Evolutionary conservation across 2,888 invertebrate genomes (phyloP), one percentile per base, ranked within the genome.

Genomic region (Frankliniella fusca): DNA sequence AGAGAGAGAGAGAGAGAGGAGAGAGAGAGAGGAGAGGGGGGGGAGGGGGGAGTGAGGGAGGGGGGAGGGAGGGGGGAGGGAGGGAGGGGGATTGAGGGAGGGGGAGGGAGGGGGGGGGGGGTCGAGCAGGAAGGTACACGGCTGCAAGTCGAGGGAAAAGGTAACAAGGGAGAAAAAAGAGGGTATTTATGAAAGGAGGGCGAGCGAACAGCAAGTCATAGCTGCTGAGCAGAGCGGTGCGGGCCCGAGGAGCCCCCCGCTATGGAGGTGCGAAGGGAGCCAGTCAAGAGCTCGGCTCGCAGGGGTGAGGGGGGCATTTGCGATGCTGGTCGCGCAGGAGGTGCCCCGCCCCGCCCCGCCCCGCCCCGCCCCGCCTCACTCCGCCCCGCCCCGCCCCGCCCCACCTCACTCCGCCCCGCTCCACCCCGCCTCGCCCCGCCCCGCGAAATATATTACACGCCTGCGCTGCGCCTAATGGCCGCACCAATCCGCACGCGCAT

Each of bases 1-100:
- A 27, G 48, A 49, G n/a, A 80, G 65, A 65, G 81, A 38, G 79
- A 79, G 82, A 48, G 65, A 65, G 65, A 18, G 65, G n/a, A n/a
- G 65, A 70, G 70, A 70, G 23, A 23, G 23, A 23, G 23, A 70
- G 23, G 70, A 23, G 70, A 70, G 9, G 23, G 65, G 20, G n/a
- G 23, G 27, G 23, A 0, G 1, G 23, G 23, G 27, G 23, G 27
- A n/a, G 70, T 8, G 70, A 61, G 61, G 15, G 61, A 61, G 18
- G 7, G 54, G 54, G n/a, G n/a, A n/a, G n/a, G n/a, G n/a, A n/a
- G 20, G 54, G 12, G 54, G 54, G 61, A 61, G 61, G 7, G 61
- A 61, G 61, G 18, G 54, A 54, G 18, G 0, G n/a, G 15, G 61
- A 61, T 8, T 18, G 61, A 54, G 54, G 8, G 18, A 54, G 54